Evolutionary conservation across 1,140 invertebrate genomes (phyloP).

Genomic region (Anastrepha obliqua): DNA sequence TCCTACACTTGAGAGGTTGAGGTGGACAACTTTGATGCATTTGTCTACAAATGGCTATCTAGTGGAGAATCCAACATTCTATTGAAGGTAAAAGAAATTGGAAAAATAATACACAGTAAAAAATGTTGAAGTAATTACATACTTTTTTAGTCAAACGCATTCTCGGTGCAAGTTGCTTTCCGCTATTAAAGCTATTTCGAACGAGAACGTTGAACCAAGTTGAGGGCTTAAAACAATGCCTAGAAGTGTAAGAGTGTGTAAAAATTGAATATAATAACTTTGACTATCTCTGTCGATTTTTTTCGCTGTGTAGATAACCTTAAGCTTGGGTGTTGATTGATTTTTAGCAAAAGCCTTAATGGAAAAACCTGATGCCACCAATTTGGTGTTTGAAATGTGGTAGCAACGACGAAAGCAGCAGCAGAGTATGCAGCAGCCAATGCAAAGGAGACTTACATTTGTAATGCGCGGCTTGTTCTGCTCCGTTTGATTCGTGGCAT

Average conservation of each 20-base stretch:
- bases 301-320: slow-evolving; percentile 4
- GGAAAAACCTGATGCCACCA: slow-evolving; percentile 23
- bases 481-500: not conserved
- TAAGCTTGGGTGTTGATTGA: not conserved
- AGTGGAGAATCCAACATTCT: not conserved
- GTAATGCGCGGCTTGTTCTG: not conserved
- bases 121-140: not conserved
- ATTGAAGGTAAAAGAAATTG: not conserved
- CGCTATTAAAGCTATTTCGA: too few relatives aligned
- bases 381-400: slow-evolving; percentile 36
- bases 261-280: not conserved
- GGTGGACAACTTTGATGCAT: slow-evolving; percentile 37
- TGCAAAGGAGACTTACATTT: not conserved
- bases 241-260: too few relatives aligned
- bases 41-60: slow-evolving; percentile 20
- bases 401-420: not conserved
- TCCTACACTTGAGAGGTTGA: slow-evolving; percentile 32
- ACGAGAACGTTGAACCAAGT: too few relatives aligned
- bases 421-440: too few relatives aligned
- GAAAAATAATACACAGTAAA: not conserved
- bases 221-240: too few relatives aligned
- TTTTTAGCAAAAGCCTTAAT: slow-evolving; percentile 13
- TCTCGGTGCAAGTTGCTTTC: too few relatives aligned
- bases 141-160: too few relatives aligned
- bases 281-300: not conserved